Conservation (phyloP, 1,140 invertebrate genomes). For the Drosophila simulans region DNA sequence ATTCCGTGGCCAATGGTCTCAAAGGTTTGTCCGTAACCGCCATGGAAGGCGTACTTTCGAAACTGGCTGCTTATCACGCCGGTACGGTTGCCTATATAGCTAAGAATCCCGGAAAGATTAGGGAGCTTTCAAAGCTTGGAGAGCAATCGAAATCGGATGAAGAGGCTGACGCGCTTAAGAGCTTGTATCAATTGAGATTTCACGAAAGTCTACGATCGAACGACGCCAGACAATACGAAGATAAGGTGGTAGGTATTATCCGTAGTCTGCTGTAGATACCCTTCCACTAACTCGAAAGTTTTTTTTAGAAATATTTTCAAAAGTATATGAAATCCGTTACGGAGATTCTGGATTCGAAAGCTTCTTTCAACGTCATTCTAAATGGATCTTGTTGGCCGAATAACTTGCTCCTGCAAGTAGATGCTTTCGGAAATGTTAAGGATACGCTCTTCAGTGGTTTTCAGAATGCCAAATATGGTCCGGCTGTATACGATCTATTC, state of each 20-base stretch:
- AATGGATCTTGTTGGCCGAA: conserved; percentile 56
- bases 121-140: conserved; percentile 36
- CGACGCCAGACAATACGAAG: conserved; percentile 46
- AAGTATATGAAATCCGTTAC: conserved; percentile 11
- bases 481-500: conserved; percentile 50
- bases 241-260: conserved; percentile 63
- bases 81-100: conserved; percentile 81
- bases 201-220: conserved; percentile 61
- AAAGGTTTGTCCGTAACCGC: conserved; percentile 85
- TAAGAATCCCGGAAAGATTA: conserved; percentile 22
- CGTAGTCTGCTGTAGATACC: neutral
- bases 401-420: conserved; percentile 46
- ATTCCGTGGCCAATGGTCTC: conserved; percentile 27
- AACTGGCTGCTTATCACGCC: conserved; percentile 86
- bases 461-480: conserved; percentile 34
- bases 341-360: conserved; percentile 10
- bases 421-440: conserved; percentile 62
- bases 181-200: conserved; percentile 42
- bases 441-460: conserved; percentile 58
- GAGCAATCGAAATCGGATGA: neutral
- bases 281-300: neutral
- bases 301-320: conserved; percentile 59
- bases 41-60: conserved; percentile 84
- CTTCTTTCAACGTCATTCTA: conserved; percentile 55
- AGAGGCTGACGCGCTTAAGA: conserved; percentile 12